These are phyloP conservation scores for Cinclus cinclus DNA, from an alignment of 2,113 vertebrate species.

Conservation along the genomic window DNA sequence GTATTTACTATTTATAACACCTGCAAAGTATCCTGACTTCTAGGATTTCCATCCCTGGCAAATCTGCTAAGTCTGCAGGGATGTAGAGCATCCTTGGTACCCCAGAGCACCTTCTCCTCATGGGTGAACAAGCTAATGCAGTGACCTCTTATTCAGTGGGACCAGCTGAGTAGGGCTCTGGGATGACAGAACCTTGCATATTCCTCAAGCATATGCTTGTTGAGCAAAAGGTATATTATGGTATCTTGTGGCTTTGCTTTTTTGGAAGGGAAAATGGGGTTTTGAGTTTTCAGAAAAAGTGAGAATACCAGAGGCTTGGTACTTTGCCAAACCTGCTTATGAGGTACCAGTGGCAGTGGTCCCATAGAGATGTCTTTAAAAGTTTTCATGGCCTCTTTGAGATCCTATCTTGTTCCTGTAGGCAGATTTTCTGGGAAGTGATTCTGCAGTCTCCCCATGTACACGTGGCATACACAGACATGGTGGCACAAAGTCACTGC, in stretches of 20 bases:
- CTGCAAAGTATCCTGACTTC: not conserved
- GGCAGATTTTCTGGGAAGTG: not conserved
- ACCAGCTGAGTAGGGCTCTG: not conserved
- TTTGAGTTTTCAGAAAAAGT: not conserved
- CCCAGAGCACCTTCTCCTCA: not conserved
- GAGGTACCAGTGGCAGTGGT: not conserved
- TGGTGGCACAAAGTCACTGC: not conserved
- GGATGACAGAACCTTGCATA: not conserved
- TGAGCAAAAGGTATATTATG: not conserved
- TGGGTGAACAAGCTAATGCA: not conserved
- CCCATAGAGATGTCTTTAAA: not conserved
- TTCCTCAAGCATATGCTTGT: not conserved
- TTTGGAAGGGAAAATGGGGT: not conserved
- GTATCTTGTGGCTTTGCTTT: not conserved
- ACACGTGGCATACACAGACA: accelerated
- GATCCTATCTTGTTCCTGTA: not conserved
- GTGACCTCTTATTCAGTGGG: not conserved
- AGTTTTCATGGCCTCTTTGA: not conserved
- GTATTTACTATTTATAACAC: not conserved
- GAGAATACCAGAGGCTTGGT: not conserved
- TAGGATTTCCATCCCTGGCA: not conserved
- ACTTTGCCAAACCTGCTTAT: not conserved
- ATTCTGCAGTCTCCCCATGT: not conserved
- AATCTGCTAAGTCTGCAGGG: not conserved
- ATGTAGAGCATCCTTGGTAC: not conserved